Conservation (phyloP, 1,140 invertebrate genomes). For the Achatina immaculata region DNA sequence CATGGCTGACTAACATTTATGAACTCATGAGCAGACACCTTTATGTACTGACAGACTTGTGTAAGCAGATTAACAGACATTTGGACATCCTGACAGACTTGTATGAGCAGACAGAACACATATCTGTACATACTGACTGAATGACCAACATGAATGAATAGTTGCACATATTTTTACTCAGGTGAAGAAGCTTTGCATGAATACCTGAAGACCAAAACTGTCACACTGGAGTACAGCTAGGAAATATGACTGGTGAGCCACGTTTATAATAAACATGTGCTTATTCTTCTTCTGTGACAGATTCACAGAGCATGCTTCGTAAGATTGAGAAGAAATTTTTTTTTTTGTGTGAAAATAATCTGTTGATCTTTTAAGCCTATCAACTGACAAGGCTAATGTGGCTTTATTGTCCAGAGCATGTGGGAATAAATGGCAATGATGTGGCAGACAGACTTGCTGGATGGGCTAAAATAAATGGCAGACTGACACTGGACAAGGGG, state of each 20-base stretch:
- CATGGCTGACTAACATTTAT: background rate
- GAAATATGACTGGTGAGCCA: background rate
- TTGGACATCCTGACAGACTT: background rate
- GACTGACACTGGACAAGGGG: too few relatives aligned
- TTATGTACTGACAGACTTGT: constrained; percentile 19
- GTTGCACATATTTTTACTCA: constrained; percentile 68
- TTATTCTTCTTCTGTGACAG: background rate
- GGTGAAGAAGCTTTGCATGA: constrained; percentile 93
- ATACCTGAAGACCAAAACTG: constrained; percentile 94
- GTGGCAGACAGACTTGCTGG: too few relatives aligned
- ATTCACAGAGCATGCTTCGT: too few relatives aligned
- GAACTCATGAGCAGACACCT: background rate
- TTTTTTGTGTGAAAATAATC: too few relatives aligned
- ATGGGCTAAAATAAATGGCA: too few relatives aligned
- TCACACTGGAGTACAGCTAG: constrained; percentile 88
- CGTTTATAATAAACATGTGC: background rate
- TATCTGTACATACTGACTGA: background rate
- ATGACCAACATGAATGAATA: constrained; percentile 7
- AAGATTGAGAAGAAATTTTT: too few relatives aligned
- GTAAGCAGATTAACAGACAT: constrained; percentile 19
- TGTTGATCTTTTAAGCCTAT: too few relatives aligned
- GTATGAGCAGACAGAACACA: background rate
- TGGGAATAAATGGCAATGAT: too few relatives aligned
- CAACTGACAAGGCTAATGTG: too few relatives aligned
- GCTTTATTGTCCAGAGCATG: too few relatives aligned